Base-by-base conservation (phyloP, 1,140 invertebrate species). In the Listronotus bonariensis region DNA sequence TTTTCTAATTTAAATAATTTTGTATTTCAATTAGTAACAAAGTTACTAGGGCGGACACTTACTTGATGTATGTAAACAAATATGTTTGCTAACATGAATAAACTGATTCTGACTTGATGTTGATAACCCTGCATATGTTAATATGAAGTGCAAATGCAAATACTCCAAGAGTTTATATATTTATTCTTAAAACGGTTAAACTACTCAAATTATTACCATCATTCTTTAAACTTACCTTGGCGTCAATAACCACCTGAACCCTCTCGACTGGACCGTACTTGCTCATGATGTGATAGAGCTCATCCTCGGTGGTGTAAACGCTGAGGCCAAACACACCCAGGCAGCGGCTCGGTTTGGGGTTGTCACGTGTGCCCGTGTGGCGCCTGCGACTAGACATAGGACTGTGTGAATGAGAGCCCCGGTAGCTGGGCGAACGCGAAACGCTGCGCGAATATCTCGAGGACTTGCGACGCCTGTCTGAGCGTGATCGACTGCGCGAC, bases 191-290 rank as follows among this genome's bases (percentile, higher is more conserved):
- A 26, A 26, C 2, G 20, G 20, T 26, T 26, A 26, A 26, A 26
- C 2, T 3, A 26, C 1, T 26, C 5, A 26, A 26, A 36, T 6
- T 20, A n/a, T 31, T 18, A 14, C 20, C 49, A 40, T 14, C 52
- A 14, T 7, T 38, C 41, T 55, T n/a, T 12, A 36, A 26, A 54
- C 65, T 82, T 83, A 95, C 94, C 88, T 96, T 95, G 45, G 93
- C 93, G 82, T 98, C 96, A 76, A 96, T 93, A 34, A 98, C 94
- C 70, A 98, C 89, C 81, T 96, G 91, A n/a, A 96, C 92, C 76
- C 93, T 89, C 76, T 97, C 93, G 34, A 98, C 88, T 0, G 88
- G 88, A 4, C 96, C 96, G 81, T 91, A 98, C 78, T 96, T 94
- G 34, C 87, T 88, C 78, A 98, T 98, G 46, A 97, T 92, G 68